Evolutionary conservation across 2,113 vertebrate genomes (phyloP), one percentile per base, ranked within the genome.

Genomic region (Scomber scombrus): DNA sequence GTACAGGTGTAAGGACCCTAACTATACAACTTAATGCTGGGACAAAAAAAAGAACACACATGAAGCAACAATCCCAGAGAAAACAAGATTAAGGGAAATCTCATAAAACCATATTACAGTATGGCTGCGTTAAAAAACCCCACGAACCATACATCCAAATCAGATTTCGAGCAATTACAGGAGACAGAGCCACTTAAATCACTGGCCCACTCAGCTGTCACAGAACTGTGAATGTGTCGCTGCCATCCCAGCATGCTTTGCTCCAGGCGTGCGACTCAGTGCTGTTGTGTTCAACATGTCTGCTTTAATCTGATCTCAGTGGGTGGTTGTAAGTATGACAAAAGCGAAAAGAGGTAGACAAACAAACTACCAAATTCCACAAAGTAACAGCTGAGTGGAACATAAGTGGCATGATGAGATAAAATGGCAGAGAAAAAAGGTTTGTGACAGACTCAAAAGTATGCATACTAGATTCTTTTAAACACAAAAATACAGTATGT

Each of bases 21-120:
- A 11, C 45, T 7, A 4, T 2, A 2, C 66, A 77, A 72, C 29
- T 26, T 26, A 26, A 26, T 26, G 23, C 23, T 43, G 15, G 3
- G 16, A 2, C 34, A 82, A 69, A 31, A 60, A 78, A 71, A 18
- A 18, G 21, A 57, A 31, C 83, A 82, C 34, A 70, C 47, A 71
- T 64, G 77, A 67, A 21, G 65, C 69, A 58, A 58, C 49, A 81
- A 88, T 71, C 72, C 57, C 66, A 55, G 69, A 56, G 56, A 78
- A 91, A 91, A 93, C 85, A 29, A 74, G 87, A 86, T 92, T 92
- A 92, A 23, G 7, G 65, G 79, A 87, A 93, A 93, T 91, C 89
- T 91, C 88, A 87, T 93, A 88, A 90, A 87, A 82, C 69, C 66
- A 84, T 64, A 86, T 89, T 91, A 85, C 75, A 56, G 61, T 18